Conservation (phyloP, 2,797 vertebrate genomes). For the Gorsachius magnificus region DNA sequence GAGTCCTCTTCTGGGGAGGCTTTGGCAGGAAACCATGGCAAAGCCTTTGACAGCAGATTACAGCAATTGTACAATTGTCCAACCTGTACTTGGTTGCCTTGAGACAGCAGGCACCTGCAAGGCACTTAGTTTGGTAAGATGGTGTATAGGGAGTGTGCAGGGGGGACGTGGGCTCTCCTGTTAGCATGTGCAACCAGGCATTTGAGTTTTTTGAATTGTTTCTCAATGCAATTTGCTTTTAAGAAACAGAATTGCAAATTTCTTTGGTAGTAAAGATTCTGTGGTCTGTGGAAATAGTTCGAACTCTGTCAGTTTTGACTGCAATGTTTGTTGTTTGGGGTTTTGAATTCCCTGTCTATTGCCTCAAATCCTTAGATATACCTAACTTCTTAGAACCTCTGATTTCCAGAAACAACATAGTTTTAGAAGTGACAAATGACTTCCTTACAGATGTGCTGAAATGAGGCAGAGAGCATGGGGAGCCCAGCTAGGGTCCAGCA, state of each 20-base stretch:
- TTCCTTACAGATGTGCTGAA: neutral
- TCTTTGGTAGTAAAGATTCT: neutral
- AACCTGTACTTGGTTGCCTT: too few species aligned
- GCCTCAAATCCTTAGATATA: neutral
- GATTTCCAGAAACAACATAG: neutral
- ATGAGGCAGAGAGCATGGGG: neutral
- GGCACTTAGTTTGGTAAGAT: fast-evolving
- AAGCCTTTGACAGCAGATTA: neutral
- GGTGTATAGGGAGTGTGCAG: fast-evolving
- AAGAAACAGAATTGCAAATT: neutral
- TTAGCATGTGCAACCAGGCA: fast-evolving
- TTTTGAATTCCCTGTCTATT: neutral
- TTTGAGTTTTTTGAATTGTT: neutral
- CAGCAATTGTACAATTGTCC: too few species aligned
- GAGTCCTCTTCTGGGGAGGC: neutral
- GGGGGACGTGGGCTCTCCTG: neutral
- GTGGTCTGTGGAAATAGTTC: too few species aligned
- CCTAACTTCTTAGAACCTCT: too few species aligned
- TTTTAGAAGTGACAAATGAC: neutral
- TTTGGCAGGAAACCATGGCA: neutral
- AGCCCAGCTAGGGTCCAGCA: neutral
- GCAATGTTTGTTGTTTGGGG: too few species aligned
- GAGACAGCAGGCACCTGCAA: neutral
- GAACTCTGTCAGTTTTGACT: neutral
- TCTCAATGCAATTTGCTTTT: neutral